Conservation (phyloP, 2,888 invertebrate genomes). For the Drosophila picticornis region DNA sequence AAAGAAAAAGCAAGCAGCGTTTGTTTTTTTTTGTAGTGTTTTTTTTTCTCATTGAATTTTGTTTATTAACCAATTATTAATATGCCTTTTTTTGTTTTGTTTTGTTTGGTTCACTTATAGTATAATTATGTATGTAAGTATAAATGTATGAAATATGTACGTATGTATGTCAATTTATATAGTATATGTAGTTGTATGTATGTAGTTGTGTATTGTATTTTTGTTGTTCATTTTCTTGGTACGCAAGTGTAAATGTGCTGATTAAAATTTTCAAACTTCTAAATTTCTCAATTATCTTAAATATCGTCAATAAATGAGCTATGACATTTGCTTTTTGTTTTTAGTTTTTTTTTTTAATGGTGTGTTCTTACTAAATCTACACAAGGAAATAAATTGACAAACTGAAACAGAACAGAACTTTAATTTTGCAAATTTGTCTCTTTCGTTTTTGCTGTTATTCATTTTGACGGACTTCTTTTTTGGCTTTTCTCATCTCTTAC, state of each 20-base stretch:
- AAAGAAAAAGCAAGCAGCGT: slow-evolving; percentile 68
- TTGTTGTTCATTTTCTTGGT: slow-evolving; percentile 48
- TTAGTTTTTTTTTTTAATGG: slow-evolving; percentile 4
- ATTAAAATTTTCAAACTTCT: slow-evolving; percentile 14
- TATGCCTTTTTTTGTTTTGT: slow-evolving; percentile 55
- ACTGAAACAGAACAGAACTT: slow-evolving; percentile 58
- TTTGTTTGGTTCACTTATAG: slow-evolving; percentile 67
- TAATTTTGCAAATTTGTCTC: slow-evolving; percentile 27
- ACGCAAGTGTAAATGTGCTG: slow-evolving; percentile 48
- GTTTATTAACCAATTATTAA: slow-evolving; percentile 79
- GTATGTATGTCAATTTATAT: slow-evolving; percentile 54
- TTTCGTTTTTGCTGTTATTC: slow-evolving; percentile 14
- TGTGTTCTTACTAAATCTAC: slow-evolving; percentile 50
- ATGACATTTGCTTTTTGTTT: slow-evolving; percentile 22
- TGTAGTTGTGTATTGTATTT: slow-evolving; percentile 39
- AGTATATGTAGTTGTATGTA: slow-evolving; percentile 61
- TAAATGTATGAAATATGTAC: slow-evolving; percentile 77
- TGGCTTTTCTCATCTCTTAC: slow-evolving; percentile 48
- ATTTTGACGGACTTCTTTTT: slow-evolving; percentile 51
- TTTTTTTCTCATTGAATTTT: slow-evolving; percentile 66
- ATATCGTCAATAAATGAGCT: slow-evolving; percentile 31
- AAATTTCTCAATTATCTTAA: slow-evolving; percentile 28
- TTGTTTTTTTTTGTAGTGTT: slow-evolving; percentile 48
- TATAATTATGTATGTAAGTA: slow-evolving; percentile 78
- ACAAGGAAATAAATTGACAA: slow-evolving; percentile 60